Percentiles rank a stretch among this genome's conserved stretches.
Evolutionary conservation across 2,113 vertebrate genomes (phyloP).

Genomic region (Desmodus rotundus): DNA sequence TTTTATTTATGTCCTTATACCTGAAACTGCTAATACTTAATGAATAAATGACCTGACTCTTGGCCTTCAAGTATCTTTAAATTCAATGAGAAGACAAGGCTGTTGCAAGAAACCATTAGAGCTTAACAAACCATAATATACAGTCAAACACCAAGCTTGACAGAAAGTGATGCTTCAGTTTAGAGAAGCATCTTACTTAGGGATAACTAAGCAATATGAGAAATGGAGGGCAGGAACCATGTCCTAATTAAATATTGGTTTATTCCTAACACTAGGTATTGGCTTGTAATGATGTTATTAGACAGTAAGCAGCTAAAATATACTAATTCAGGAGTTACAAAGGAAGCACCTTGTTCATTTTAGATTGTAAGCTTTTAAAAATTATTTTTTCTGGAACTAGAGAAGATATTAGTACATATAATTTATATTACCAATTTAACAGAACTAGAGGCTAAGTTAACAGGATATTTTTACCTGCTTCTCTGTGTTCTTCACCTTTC

Average conservation of each 20-base stretch:
- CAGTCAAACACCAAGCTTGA: neutral
- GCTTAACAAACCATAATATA: neutral
- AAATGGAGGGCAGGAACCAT: neutral
- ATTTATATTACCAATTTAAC: neutral
- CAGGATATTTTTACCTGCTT: neutral
- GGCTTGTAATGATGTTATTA: neutral
- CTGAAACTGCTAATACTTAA: neutral
- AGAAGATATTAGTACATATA: neutral
- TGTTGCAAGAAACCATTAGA: neutral
- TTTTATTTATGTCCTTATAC: neutral
- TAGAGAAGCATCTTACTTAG: neutral
- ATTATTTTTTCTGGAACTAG: neutral
- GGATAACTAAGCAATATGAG: neutral
- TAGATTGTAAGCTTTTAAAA: neutral
- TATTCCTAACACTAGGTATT: neutral
- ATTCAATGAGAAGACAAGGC: neutral
- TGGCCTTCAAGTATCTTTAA: neutral
- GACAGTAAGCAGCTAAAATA: neutral
- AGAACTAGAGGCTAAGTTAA: constrained; percentile 2
- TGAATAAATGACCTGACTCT: neutral
- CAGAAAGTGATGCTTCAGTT: neutral
- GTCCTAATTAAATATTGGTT: neutral
- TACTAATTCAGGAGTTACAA: neutral
- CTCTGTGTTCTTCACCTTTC: neutral
- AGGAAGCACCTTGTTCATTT: neutral